Evolutionary conservation across 2,888 invertebrate genomes (phyloP).

Genomic region (Eurois occulta): DNA sequence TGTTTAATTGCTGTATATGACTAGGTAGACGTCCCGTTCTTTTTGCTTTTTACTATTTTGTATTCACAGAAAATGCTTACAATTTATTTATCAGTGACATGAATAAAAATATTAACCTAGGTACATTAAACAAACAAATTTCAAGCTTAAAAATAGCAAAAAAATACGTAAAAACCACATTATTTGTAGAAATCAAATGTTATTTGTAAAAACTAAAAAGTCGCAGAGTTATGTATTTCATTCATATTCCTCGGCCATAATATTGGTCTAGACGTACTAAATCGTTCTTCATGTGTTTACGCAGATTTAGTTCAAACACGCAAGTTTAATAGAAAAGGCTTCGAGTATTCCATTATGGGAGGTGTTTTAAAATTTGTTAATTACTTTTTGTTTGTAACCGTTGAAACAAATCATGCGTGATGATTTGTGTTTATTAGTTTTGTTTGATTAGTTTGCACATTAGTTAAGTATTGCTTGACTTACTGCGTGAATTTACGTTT

Average conservation of each 20-base stretch:
- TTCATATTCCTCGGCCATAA: conserved; percentile 52
- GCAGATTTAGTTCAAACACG: conserved; percentile 50
- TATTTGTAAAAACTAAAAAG: conserved; percentile 38
- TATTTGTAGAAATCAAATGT: conserved; percentile 27
- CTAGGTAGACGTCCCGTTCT: background rate
- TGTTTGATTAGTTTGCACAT: conserved; percentile 4
- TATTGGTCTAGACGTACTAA: conserved; percentile 65
- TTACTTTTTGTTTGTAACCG: conserved; percentile 5
- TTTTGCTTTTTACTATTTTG: background rate
- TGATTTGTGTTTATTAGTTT: conserved; percentile 25
- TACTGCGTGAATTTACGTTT: background rate
- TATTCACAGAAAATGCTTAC: background rate
- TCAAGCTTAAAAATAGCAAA: background rate
- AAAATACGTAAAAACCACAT: conserved; percentile 16
- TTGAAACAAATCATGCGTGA: conserved; percentile 17
- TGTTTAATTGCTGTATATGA: background rate
- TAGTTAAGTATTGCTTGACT: background rate
- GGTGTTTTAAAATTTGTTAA: conserved; percentile 50
- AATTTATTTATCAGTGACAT: background rate
- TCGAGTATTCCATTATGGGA: conserved; percentile 8
- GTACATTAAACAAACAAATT: background rate
- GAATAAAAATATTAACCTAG: conserved; percentile 4
- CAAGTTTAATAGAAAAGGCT: conserved; percentile 39
- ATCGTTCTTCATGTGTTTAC: conserved; percentile 54
- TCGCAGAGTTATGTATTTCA: conserved; percentile 37